These are phyloP conservation scores for Dynastes tityus DNA, from an alignment of 2,888 invertebrate genomes.

Conservation along the genomic window DNA sequence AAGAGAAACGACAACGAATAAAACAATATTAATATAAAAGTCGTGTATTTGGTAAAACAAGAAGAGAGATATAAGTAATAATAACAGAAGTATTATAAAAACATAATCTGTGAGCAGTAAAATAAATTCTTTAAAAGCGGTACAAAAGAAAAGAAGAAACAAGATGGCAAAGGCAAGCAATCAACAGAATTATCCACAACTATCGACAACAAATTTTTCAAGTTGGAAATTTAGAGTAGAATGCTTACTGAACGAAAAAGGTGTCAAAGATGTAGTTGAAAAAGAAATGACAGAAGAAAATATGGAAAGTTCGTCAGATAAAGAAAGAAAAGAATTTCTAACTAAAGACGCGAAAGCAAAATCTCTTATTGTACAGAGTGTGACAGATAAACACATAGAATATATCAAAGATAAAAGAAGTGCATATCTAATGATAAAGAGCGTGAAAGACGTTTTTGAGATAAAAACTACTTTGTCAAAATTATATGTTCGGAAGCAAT, in stretches of 20 bases:
- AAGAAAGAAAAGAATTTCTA: slow-evolving; percentile 47
- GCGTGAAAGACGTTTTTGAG: too few species aligned
- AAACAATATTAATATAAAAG: too few species aligned
- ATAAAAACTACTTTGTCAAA: slow-evolving; percentile 58
- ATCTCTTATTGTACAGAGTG: slow-evolving; percentile 56
- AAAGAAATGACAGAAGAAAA: slow-evolving; percentile 3
- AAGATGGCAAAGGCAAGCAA: too few species aligned
- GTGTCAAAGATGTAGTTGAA: background rate
- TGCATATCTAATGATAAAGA: slow-evolving; percentile 57
- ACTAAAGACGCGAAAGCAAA: slow-evolving; percentile 55
- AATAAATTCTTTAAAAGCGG: too few species aligned
- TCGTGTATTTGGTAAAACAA: too few species aligned
- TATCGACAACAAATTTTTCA: background rate
- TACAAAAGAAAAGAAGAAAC: too few species aligned
- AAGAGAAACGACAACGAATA: too few species aligned
- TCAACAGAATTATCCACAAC: background rate
- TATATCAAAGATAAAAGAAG: slow-evolving; percentile 56
- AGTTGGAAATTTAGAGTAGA: slow-evolving; percentile 5
- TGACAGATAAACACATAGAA: slow-evolving; percentile 56
- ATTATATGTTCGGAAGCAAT: slow-evolving; percentile 53
- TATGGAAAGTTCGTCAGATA: background rate
- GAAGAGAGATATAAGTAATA: too few species aligned
- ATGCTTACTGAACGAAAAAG: slow-evolving; percentile 19
- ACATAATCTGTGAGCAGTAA: too few species aligned
- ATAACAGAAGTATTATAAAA: too few species aligned